A percentile compares a stretch with the other conserved stretches of the same genome.
These are phyloP conservation scores for Neomonachus schauinslandi DNA, from an alignment of 2,113 vertebrate genomes.

Conservation along the genomic window DNA sequence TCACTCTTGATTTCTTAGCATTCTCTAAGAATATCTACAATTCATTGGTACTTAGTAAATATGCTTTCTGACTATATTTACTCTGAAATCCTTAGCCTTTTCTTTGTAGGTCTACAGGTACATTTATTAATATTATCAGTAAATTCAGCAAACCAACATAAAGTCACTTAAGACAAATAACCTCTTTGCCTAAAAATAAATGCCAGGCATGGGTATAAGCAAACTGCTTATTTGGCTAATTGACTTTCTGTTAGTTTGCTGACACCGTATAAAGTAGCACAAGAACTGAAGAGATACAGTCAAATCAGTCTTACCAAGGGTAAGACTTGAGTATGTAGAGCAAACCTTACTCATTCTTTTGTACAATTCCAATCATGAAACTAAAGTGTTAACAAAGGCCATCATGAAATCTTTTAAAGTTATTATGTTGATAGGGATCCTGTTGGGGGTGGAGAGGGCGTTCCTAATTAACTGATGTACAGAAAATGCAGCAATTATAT, in stretches of 20 bases:
- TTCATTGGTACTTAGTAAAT: not conserved
- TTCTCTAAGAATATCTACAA: not conserved
- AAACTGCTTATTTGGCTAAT: not conserved
- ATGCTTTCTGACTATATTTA: not conserved
- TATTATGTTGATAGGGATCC: not conserved
- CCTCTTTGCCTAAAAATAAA: not conserved
- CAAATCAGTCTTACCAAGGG: not conserved
- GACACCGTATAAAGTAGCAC: rapidly evolving
- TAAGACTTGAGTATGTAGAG: rapidly evolving
- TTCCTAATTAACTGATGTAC: not conserved
- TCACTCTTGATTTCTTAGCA: not conserved
- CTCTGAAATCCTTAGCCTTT: not conserved
- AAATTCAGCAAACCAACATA: not conserved
- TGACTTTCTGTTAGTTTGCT: not conserved
- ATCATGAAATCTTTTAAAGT: not conserved
- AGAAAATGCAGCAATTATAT: not conserved
- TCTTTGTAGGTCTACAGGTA: not conserved
- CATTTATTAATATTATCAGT: not conserved
- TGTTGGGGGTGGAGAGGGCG: not conserved
- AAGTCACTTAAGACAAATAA: not conserved
- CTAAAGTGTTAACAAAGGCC: not conserved
- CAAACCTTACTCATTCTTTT: not conserved
- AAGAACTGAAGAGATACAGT: not conserved
- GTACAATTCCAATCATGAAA: not conserved
- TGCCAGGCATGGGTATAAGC: not conserved